Evolutionary conservation across 2,888 invertebrate species (phyloP), one percentile per base, ranked within the genome.

Genomic region (Habroteleia sp.): DNA sequence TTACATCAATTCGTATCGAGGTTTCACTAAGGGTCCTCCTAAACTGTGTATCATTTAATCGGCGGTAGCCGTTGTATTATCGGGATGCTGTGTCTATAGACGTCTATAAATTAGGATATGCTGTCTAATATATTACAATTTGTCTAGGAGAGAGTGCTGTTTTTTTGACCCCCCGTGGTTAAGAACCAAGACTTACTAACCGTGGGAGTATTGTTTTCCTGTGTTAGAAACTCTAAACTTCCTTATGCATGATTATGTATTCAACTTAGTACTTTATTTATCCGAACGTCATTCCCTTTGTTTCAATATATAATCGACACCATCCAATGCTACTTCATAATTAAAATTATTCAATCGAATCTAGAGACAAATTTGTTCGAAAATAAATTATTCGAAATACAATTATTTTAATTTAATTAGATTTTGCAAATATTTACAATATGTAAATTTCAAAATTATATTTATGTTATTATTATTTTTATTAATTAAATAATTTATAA

Each of bases 101-200:
- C 56, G 54, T 44, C 50, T 66, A 74, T 77, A 77, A 77, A 71
- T 76, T 73, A 73, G 69, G 58, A 69, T 58, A 69, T 35, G 69
- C 63, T 60, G 76, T 69, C 76, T 60, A 72, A 76, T 73, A 76
- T 73, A 76, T 76, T 76, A 77, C 74, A 77, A 77, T 74, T 77
- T 77, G 76, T 74, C 76, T 77, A 74, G 71, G 69, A 77, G 74
- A 66, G 74, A 77, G 71, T 62, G 76, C 74, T 48, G 71, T 62
- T 68, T 71, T 60, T 77, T 71, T 23, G 50, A 54, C 71, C 77
- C 71, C 77, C 77, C 33, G 71, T 50, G 16, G 77, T 35, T 77
- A 39, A 54, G 63, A 74, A 56, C 71, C 62, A 42, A 68, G 39
- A 58, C 56, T 44, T 17, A 41, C 60, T 44, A 66, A 66, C 77